Percentiles rank a stretch among this genome's conserved stretches.
Conservation (phyloP, 2,888 invertebrate species). For the Tuta absoluta region DNA sequence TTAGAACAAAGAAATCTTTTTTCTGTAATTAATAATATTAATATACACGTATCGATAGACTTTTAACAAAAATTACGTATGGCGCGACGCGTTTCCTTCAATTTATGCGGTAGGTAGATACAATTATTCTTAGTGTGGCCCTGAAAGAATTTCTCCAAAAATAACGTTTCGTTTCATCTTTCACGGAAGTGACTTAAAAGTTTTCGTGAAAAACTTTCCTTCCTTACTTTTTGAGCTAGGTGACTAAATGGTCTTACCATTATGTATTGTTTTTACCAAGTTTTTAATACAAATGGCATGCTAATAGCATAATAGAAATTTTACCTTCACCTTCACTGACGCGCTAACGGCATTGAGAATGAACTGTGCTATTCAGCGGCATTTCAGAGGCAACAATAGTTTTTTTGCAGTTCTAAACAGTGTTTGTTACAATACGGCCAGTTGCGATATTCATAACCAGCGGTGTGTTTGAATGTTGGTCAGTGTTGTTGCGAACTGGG, state of each 20-base stretch:
- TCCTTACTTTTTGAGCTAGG: constrained; percentile 29
- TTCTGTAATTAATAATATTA: too few relatives aligned
- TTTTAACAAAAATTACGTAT: too few relatives aligned
- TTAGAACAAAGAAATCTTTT: too few relatives aligned
- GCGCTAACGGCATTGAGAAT: constrained; percentile 50
- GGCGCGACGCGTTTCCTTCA: not conserved
- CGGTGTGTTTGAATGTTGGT: constrained; percentile 39
- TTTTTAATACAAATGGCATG: constrained; percentile 25
- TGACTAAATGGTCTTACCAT: too few relatives aligned
- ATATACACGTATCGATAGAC: too few relatives aligned
- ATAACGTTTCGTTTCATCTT: constrained; percentile 35
- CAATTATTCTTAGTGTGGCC: not conserved
- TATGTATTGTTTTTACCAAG: constrained; percentile 36
- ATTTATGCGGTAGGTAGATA: not conserved
- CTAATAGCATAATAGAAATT: constrained; percentile 41
- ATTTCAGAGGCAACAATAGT: not conserved
- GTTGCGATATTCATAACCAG: constrained; percentile 40
- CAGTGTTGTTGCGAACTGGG: constrained; percentile 50
- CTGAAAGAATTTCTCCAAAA: constrained; percentile 24
- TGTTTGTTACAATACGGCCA: constrained; percentile 40
- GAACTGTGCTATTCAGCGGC: constrained; percentile 27
- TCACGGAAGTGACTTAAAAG: constrained; percentile 27
- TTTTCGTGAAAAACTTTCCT: constrained; percentile 14
- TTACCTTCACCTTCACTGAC: constrained; percentile 49
- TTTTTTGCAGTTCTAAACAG: constrained; percentile 16